These are phyloP conservation scores for Ciconia boyciana DNA, from an alignment of 2,113 vertebrate species.

Conservation along the genomic window DNA sequence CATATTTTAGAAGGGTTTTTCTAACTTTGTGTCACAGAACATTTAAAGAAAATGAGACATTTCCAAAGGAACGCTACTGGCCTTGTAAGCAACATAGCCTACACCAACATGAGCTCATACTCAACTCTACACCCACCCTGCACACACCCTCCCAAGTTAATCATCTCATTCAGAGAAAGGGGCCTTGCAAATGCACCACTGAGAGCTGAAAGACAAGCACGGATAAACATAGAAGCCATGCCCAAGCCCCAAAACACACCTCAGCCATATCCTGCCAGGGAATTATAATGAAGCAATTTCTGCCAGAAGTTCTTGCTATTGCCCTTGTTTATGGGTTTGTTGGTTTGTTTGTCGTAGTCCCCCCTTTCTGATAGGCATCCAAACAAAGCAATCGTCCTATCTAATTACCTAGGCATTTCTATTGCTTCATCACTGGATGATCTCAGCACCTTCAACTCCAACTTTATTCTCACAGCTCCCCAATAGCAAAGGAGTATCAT, in stretches of 20 bases:
- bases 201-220: neutral
- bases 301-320: neutral
- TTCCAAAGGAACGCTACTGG: neutral
- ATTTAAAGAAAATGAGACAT: neutral
- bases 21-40: neutral
- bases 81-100: neutral
- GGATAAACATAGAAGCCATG: fast-evolving
- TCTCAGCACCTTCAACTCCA: neutral
- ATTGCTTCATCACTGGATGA: neutral
- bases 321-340: neutral
- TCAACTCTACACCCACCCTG: neutral
- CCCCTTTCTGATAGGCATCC: neutral
- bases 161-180: neutral
- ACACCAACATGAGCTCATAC: neutral
- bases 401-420: neutral
- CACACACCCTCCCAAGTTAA: neutral
- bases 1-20: neutral
- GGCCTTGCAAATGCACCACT: neutral
- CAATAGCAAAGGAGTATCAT: neutral
- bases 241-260: neutral
- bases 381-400: neutral
- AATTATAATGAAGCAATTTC: neutral
- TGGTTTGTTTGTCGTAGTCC: neutral
- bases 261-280: neutral
- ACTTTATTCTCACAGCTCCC: neutral